Evolutionary conservation across 2,797 vertebrate genomes (phyloP), one percentile per base, ranked within the genome.

Genomic region (Enteromius mattozi): DNA sequence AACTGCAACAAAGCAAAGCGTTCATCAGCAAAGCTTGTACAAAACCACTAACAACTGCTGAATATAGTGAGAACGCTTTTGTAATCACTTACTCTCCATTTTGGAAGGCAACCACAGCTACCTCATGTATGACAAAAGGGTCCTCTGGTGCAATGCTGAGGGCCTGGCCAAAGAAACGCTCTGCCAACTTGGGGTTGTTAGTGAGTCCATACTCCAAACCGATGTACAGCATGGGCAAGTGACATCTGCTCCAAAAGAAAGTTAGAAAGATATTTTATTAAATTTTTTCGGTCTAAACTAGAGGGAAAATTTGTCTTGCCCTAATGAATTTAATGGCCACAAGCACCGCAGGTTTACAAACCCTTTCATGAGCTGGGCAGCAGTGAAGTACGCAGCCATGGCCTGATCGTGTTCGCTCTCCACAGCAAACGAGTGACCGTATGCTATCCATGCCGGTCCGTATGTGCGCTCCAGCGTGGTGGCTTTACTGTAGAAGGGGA

Each of bases 301-400:
- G 7, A 66, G 0, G 45, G 47, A 14, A 66, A 16, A 66, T 80
- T 19, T 54, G 19, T 54, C 45, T 69, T 24, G 24, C n/a, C 16
- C 10, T 33, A 1, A 45, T 45, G 7, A 2, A 45, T 7, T 21
- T 19, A 45, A 30, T 3, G 4, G 30, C 54, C 33, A 80, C 19
- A 80, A 68, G n/a, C 66, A 70, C 0, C 6, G 6, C 7, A 86
- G 40, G 19, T 79, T 14, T 13, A 90, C 93, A 4, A 92, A 99
- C 98, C 98, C 98, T 94, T 99, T 99, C 98, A 99, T 99, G 79
- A 99, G 95, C 93, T 99, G 98, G 0, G 98, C 97, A 40, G 98
- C 98, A 37, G 98, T 99, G 90, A 99, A 99, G 88, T 99, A 99
- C 0, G 98, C 98, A 65, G 98, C 98, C 98, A 99, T 99, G 9